A percentile compares a stretch with the other conserved stretches of the same genome.
phyloP scores from a whole-genome alignment of 2,797 vertebrate genomes.

The Delichon dasypus region DNA sequence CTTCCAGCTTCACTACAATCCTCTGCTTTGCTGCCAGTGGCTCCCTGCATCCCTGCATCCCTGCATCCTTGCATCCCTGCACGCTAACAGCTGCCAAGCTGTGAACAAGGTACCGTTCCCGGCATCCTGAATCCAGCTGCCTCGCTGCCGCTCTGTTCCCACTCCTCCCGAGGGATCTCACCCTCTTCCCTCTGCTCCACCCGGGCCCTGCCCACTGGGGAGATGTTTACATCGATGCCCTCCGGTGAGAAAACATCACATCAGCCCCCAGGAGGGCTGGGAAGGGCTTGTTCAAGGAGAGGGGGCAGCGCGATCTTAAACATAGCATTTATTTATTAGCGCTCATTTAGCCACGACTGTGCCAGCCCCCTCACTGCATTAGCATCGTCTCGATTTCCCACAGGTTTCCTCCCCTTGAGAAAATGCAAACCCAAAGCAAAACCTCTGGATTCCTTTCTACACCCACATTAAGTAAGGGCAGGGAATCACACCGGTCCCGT shows the following conservation, averaged over 20 bases:
- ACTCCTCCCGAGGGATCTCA: neutral
- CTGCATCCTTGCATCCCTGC: neutral
- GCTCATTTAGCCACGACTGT: neutral
- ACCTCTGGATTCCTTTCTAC: neutral
- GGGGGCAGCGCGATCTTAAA: neutral
- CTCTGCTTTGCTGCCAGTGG: neutral
- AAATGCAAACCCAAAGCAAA: conserved; percentile 7
- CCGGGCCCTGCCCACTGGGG: neutral
- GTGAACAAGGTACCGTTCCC: neutral
- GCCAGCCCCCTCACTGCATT: conserved; percentile 48
- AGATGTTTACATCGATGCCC: neutral
- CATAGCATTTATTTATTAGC: conserved; percentile 38
- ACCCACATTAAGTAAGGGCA: neutral
- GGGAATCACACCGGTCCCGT: neutral
- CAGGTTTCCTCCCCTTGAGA: neutral
- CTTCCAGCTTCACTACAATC: neutral
- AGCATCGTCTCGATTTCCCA: conserved; percentile 37
- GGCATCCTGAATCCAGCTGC: neutral
- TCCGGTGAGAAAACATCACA: neutral
- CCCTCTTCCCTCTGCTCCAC: neutral
- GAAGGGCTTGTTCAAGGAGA: neutral
- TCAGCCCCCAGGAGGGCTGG: neutral
- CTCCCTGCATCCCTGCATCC: neutral
- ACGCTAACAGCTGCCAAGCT: neutral
- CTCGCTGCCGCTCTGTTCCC: neutral